Evolutionary conservation across 2,888 invertebrate species (phyloP), one percentile per base, ranked within the genome.

Genomic region (Sympetrum striolatum): DNA sequence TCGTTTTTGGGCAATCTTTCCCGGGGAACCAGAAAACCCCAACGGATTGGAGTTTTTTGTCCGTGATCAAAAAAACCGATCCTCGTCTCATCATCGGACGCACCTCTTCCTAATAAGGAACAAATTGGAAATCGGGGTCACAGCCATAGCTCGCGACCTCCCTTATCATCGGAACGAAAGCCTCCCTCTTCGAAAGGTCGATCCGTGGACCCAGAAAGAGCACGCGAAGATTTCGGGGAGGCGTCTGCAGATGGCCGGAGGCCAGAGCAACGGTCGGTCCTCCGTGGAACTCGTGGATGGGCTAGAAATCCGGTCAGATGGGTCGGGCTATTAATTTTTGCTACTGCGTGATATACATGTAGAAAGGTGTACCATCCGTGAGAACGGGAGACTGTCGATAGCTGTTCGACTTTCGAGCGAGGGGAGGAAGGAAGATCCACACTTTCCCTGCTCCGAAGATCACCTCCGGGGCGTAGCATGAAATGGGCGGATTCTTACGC

Each of bases 71-170:
- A 60, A 60, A 48, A 82, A 82, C 53, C 25, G 82, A 82, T 35
- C 18, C 60, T 37, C 37, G 37, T 58, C 37, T 86, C 86, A 64
- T 60, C 60, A 64, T 60, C 15, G 37, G 58, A 86, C 73, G 60
- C 82, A 35, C 35, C 31, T 39, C 48, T 53, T 82, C 86, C 86
- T 60, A 86, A 86, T 86, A 86, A 60, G 86, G 86, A n/a, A 22
- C n/a, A 22, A 35, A 60, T 53, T 12, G 53, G 58, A 31, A 44
- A n/a, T 6, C 14, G 39, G 31, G 81, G 64, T 64, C 64, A 64
- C 64, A n/a, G n/a, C 64, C 64, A n/a, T 64, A 1, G n/a, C 14
- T 64, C 64, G 25, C 64, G 64, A 64, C n/a, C n/a, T 64, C 64
- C 25, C 64, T 64, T 64, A 64, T 64, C 64, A 64, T 6, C 64